Conservation (phyloP, 2,888 invertebrate species). For the Drosophila pegasa region DNA sequence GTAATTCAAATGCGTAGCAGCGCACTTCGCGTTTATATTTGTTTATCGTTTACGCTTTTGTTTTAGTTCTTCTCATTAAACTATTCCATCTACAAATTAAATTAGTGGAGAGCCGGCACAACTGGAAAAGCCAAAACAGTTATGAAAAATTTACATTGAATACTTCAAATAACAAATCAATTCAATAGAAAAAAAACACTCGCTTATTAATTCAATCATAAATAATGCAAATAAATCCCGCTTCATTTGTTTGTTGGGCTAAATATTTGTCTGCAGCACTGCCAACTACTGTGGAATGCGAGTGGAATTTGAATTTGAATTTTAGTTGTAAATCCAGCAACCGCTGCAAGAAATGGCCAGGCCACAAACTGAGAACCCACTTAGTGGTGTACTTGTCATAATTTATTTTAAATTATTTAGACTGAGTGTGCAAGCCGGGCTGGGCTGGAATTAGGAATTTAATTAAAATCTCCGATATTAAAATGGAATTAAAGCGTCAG, state of each 20-base stretch:
- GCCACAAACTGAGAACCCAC: slow-evolving; percentile 46
- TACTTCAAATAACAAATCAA: not conserved
- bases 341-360: slow-evolving; percentile 52
- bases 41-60: slow-evolving; percentile 3
- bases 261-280: not conserved
- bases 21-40: slow-evolving; percentile 28
- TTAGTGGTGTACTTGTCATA: slow-evolving; percentile 52
- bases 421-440: slow-evolving; percentile 51
- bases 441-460: slow-evolving; percentile 62
- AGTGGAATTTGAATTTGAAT: not conserved
- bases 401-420: slow-evolving; percentile 64
- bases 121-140: not conserved
- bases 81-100: not conserved
- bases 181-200: not conserved
- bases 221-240: not conserved
- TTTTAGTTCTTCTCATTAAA: slow-evolving; percentile 8
- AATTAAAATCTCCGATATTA: slow-evolving; percentile 74
- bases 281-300: not conserved
- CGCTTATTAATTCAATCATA: not conserved
- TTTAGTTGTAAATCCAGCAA: slow-evolving; percentile 28
- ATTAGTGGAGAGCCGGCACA: not conserved
- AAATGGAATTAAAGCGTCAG: slow-evolving; percentile 67
- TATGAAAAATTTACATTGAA: not conserved
- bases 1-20: slow-evolving; percentile 25
- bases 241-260: not conserved